Conservation (phyloP, 2,113 vertebrate species). For the Colinus virginianus region DNA sequence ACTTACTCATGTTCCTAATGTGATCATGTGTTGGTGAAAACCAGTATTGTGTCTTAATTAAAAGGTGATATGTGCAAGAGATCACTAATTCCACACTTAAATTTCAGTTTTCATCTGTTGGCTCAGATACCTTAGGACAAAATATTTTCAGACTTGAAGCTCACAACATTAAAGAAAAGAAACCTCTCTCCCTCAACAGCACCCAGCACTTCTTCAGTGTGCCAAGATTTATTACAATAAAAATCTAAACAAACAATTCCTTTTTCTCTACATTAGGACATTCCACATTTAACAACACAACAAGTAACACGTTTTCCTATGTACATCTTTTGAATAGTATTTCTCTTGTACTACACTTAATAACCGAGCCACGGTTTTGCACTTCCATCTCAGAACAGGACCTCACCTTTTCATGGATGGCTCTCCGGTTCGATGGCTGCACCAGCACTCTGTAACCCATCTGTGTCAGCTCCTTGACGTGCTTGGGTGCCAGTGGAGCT, state of each 20-base stretch:
- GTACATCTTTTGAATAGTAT: not conserved
- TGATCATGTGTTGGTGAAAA: not conserved
- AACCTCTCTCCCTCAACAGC: not conserved
- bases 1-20: not conserved
- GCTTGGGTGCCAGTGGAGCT: conserved; percentile 92
- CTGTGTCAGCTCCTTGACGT: conserved; percentile 90
- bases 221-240: not conserved
- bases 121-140: not conserved
- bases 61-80: not conserved
- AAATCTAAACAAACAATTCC: not conserved
- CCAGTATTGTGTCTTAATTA: not conserved
- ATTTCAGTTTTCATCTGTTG: not conserved
- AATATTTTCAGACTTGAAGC: not conserved
- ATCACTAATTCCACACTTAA: not conserved
- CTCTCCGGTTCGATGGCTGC: conserved; percentile 93
- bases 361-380: not conserved
- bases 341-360: not conserved
- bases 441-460: conserved; percentile 93
- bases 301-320: not conserved
- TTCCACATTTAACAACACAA: not conserved
- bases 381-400: not conserved
- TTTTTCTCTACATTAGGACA: not conserved
- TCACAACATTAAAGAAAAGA: not conserved
- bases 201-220: not conserved
- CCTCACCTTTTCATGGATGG: conserved; percentile 92